These are phyloP conservation scores for Anolis carolinensis DNA, from an alignment of 2,113 vertebrate species.

Conservation along the genomic window DNA sequence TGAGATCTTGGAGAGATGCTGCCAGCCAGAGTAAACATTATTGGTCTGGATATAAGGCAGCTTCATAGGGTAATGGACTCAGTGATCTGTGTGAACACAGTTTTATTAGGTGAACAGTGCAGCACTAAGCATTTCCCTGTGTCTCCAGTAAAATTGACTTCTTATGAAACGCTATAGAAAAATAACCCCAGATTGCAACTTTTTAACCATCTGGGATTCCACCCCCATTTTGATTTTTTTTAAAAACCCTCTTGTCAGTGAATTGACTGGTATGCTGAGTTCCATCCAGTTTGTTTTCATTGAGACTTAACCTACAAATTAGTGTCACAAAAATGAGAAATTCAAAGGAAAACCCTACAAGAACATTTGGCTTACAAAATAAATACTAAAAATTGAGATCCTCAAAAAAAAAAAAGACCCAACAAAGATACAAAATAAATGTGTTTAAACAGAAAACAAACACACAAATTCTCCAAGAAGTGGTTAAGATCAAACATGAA, in stretches of 20 bases:
- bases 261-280: slow-evolving; percentile 44
- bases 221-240: slow-evolving; percentile 27
- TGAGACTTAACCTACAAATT: slow-evolving; percentile 75
- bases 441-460: slow-evolving; percentile 77
- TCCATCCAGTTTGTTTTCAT: slow-evolving; percentile 66
- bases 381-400: slow-evolving; percentile 80
- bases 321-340: slow-evolving; percentile 71
- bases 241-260: slow-evolving; percentile 40
- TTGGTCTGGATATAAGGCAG: slow-evolving; percentile 9
- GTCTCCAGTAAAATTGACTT: slow-evolving; percentile 51
- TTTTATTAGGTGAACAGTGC: slow-evolving; percentile 12
- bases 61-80: slow-evolving; percentile 4
- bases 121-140: slow-evolving; percentile 1
- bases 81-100: slow-evolving; percentile 8
- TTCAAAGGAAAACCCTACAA: slow-evolving; percentile 59
- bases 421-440: slow-evolving; percentile 72
- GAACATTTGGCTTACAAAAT: slow-evolving; percentile 83
- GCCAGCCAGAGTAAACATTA: neutral
- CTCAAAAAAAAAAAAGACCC: slow-evolving; percentile 62
- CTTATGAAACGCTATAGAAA: slow-evolving; percentile 52
- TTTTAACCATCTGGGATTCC: slow-evolving; percentile 33
- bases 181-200: slow-evolving; percentile 41
- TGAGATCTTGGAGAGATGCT: neutral
- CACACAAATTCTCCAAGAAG: slow-evolving; percentile 66
- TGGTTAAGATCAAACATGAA: slow-evolving; percentile 68